These are phyloP conservation scores for Eupithecia inturbata DNA, from an alignment of 2,888 invertebrate species.

Conservation along the genomic window DNA sequence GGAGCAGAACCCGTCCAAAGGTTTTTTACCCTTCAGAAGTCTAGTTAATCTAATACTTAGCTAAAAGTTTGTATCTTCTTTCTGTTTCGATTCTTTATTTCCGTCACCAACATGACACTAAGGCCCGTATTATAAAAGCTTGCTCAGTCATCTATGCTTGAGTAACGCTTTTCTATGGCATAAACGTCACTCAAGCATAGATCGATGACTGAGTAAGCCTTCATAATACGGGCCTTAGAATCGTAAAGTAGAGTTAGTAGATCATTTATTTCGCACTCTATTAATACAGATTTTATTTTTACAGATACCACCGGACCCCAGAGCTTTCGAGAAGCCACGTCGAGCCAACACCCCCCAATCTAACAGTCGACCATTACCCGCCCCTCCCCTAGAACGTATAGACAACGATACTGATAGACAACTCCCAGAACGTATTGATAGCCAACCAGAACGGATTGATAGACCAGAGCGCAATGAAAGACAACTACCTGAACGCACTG, in stretches of 20 bases:
- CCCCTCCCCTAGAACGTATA: slow-evolving; percentile 69
- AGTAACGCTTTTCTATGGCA: no score
- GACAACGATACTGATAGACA: slow-evolving; percentile 44
- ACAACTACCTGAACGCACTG: background rate
- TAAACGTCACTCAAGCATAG: no score
- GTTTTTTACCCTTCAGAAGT: background rate
- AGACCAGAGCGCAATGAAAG: slow-evolving; percentile 35
- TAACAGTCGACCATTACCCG: slow-evolving; percentile 75
- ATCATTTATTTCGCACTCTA: background rate
- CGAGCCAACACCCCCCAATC: slow-evolving; percentile 77
- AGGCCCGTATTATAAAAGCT: no score
- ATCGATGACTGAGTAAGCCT: no score
- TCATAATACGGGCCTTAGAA: no score
- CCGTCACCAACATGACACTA: background rate
- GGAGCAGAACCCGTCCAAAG: no score
- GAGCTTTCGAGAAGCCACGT: slow-evolving; percentile 78
- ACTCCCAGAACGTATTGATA: slow-evolving; percentile 42
- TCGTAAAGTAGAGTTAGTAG: no score
- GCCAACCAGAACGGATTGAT: slow-evolving; percentile 35
- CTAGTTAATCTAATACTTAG: background rate
- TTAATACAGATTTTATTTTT: background rate
- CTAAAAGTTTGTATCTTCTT: background rate
- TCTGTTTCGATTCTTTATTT: background rate
- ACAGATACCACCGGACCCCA: slow-evolving; percentile 76
- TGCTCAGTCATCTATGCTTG: no score